Percentiles rank a stretch among this genome's conserved stretches.
Evolutionary conservation across 1,140 invertebrate genomes (phyloP).

Genomic region (Cydia amplana): DNA sequence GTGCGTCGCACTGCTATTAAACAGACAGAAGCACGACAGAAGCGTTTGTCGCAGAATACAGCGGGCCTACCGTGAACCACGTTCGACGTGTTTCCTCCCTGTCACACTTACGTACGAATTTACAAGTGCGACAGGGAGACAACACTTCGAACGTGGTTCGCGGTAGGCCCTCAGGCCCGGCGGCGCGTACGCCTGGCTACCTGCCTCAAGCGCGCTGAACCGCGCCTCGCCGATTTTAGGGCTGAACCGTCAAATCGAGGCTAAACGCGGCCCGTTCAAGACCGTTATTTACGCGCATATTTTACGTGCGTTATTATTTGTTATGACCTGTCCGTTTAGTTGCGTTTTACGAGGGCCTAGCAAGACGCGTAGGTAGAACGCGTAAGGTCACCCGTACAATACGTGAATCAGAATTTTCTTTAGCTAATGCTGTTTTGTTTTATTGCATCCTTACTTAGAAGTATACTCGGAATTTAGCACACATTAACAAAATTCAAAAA

Average conservation of each 20-base stretch:
- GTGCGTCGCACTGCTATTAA: not conserved
- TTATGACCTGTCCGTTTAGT: slow-evolving; percentile 18
- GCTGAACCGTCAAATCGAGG: slow-evolving; percentile 11
- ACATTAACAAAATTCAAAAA: too few relatives aligned
- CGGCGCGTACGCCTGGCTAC: slow-evolving; percentile 13
- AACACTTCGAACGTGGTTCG: too few relatives aligned
- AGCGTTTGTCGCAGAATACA: not conserved
- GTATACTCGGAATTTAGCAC: too few relatives aligned
- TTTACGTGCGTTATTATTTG: slow-evolving; percentile 3
- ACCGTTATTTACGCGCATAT: slow-evolving; percentile 19
- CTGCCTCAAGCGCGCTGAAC: not conserved
- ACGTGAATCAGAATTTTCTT: not conserved
- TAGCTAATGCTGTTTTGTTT: not conserved
- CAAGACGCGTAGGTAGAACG: not conserved
- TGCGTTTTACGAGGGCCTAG: slow-evolving; percentile 5
- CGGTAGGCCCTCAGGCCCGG: too few relatives aligned
- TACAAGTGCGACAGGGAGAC: too few relatives aligned
- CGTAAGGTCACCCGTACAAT: not conserved
- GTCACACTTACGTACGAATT: too few relatives aligned
- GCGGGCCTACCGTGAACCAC: too few relatives aligned
- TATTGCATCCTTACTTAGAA: not conserved
- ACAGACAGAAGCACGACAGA: not conserved
- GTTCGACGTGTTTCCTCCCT: too few relatives aligned
- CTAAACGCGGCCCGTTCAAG: not conserved
- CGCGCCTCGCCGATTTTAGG: slow-evolving; percentile 15